These are phyloP conservation scores for Habrosyne pyritoides DNA, from an alignment of 2,888 invertebrate genomes.

Conservation along the genomic window DNA sequence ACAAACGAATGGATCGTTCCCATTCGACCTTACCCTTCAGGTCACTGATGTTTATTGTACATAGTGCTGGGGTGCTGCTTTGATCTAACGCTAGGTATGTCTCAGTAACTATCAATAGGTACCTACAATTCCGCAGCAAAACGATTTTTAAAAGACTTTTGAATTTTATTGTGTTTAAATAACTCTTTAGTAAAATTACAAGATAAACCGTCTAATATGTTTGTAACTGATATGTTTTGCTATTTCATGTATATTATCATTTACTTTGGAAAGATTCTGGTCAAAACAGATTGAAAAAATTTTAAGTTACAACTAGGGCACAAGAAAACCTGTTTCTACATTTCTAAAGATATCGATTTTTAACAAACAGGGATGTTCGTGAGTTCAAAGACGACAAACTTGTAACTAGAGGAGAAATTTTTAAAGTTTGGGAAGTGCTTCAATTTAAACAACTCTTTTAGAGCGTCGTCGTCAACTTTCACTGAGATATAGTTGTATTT, in stretches of 20 bases:
- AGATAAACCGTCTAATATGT: no score
- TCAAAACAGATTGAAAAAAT: not conserved
- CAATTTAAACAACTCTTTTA: not conserved
- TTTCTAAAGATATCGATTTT: not conserved
- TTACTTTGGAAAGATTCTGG: no score
- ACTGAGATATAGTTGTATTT: not conserved
- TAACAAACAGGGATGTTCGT: not conserved
- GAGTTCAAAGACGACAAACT: not conserved
- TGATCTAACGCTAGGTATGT: not conserved
- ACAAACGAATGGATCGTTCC: not conserved
- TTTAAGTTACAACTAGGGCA: not conserved
- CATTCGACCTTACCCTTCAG: not conserved
- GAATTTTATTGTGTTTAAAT: no score
- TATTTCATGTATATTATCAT: no score
- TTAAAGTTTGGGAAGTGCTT: not conserved
- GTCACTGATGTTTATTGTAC: constrained; percentile 1
- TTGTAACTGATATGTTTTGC: no score
- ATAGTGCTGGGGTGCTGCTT: not conserved
- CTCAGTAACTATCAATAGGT: not conserved
- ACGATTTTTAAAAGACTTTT: no score
- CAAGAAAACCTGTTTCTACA: not conserved
- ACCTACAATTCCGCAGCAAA: no score
- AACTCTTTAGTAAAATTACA: no score
- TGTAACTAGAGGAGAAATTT: not conserved
- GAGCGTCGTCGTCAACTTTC: not conserved